Percentiles rank a stretch among this genome's conserved stretches.
Conservation (phyloP, 2,113 vertebrate genomes). For the Neodon shergylaensis region DNA sequence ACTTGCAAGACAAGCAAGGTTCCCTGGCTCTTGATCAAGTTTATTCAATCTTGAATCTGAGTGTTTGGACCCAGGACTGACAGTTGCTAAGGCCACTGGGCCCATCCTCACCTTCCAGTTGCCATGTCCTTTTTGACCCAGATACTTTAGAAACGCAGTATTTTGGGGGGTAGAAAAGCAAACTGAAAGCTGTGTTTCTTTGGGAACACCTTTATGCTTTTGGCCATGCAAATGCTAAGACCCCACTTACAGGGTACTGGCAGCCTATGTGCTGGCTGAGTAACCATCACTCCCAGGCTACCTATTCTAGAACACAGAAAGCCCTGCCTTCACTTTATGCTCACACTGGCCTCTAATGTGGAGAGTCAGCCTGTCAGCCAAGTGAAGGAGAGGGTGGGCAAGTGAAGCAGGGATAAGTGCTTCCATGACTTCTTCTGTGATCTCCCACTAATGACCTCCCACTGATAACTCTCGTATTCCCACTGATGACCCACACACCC, state of each 20-base stretch:
- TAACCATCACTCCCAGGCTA: neutral
- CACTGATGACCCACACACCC: neutral
- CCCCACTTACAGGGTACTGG: neutral
- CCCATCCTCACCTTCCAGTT: neutral
- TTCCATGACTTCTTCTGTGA: neutral
- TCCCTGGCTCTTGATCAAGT: neutral
- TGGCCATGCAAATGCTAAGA: neutral
- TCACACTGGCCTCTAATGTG: neutral
- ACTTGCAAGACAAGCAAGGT: neutral
- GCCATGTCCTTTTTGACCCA: neutral
- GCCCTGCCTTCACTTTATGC: neutral
- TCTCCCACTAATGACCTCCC: neutral
- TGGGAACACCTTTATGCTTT: neutral
- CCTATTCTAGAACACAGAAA: neutral
- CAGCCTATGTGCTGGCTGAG: neutral
- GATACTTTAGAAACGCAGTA: neutral
- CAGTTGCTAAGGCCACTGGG: neutral
- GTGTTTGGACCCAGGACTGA: neutral
- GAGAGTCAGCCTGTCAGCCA: neutral
- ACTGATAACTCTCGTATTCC: neutral
- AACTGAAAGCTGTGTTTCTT: neutral
- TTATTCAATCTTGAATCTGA: neutral
- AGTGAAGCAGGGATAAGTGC: neutral
- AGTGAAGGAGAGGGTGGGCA: neutral
- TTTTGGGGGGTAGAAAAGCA: neutral